A percentile compares a stretch with the other conserved stretches of the same genome.
Conservation (phyloP, 2,113 vertebrate genomes). For the Callipepla californica region DNA sequence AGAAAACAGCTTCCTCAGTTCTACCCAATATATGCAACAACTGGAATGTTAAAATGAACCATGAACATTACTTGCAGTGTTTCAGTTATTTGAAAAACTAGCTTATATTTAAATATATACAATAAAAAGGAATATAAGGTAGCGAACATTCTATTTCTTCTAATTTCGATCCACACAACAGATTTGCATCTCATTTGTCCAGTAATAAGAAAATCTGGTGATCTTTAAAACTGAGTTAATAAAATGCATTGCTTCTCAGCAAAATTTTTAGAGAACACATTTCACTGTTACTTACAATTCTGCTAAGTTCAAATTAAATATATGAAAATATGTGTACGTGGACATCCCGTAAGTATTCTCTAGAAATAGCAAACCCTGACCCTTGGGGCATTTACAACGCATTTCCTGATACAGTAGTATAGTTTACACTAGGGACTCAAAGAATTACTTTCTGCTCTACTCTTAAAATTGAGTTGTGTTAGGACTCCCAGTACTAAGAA, state of each 20-base stretch:
- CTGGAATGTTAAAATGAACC: not conserved
- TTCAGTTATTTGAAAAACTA: not conserved
- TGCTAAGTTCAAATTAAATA: not conserved
- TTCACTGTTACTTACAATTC: not conserved
- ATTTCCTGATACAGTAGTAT: not conserved
- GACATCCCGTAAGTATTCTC: not conserved
- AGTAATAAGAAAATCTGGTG: not conserved
- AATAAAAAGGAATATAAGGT: not conserved
- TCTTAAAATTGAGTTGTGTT: not conserved
- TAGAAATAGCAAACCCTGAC: not conserved
- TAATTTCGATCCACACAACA: not conserved
- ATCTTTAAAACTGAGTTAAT: not conserved
- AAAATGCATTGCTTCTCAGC: not conserved
- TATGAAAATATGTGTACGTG: not conserved
- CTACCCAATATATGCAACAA: not conserved
- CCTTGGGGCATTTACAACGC: accelerated
- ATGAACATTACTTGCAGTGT: not conserved
- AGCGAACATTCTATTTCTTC: not conserved
- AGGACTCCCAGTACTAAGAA: not conserved
- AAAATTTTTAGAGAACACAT: not conserved
- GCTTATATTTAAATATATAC: no score
- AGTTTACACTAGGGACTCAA: not conserved
- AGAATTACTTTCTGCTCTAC: not conserved
- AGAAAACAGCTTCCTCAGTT: not conserved
- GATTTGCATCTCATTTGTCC: not conserved